Base-by-base conservation (phyloP, 92 coral and sea anemone species). In the Epizoanthus stellaris region DNA sequence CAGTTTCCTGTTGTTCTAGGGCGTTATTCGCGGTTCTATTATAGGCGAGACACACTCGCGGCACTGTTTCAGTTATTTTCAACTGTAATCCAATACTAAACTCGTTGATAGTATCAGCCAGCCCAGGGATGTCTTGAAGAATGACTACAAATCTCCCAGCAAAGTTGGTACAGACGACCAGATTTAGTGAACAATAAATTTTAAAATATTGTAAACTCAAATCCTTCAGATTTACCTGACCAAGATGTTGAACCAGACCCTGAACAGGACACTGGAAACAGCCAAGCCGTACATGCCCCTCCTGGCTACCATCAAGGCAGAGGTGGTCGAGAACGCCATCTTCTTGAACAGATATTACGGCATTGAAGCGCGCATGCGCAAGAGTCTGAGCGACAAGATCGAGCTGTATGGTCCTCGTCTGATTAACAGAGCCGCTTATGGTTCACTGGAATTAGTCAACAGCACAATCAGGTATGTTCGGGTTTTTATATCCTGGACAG, bases 301-400 rank as follows among this genome's bases (percentile, higher is more conserved):
- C 81, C 39, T 92, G 53, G 88, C 93, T 81, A 88, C 84, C 80
- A 87, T 92, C 45, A 90, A 93, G 57, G 82, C 76, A n/a, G 99
- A 94, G 85, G 58, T 93, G 59, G 39, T 93, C 30, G 95, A 97
- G 64, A 95, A 97, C 6, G 89, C 90, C 25, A 53, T 88, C 75
- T 94, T 93, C 71, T 30, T 97, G 64, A 88, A 88, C 89, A 88
- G 91, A 76, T 97, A 95, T 85, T 97, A 93, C 69, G 95, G 95
- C 54, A 72, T 82, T 63, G 60, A 66, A 72, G 59, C 63, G 13
- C 65, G 76, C 67, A 56, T 85, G 30, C 87, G 87, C 70, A 86
- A 76, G 53, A 77, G 59, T 21, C 15, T 81, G 36, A 54, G 66
- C 40, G 80, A 61, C 36, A 75, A 76, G n/a, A 14, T 65, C 3